Conservation (phyloP, 2,888 invertebrate genomes). For the Disparrhopalites patrizii region DNA sequence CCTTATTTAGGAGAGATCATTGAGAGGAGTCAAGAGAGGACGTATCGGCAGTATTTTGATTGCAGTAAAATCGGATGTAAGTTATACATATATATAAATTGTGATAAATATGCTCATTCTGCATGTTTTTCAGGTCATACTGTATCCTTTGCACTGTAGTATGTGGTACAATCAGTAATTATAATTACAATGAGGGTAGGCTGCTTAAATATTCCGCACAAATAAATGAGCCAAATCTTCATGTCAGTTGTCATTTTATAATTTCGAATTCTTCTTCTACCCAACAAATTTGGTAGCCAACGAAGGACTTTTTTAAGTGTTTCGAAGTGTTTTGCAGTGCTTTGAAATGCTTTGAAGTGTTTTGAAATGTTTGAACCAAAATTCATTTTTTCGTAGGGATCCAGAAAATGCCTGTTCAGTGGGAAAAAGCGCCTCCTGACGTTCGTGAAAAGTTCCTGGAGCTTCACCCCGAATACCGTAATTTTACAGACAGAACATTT, state of each 20-base stretch:
- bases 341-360: background rate
- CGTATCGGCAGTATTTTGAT: constrained; percentile 81
- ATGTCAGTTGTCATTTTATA: no score
- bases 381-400: constrained; percentile 61
- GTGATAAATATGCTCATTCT: no score
- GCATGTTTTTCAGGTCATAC: background rate
- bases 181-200: no score
- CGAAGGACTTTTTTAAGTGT: no score
- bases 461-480: constrained; percentile 68
- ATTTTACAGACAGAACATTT: constrained; percentile 52
- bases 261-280: no score
- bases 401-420: constrained; percentile 76
- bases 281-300: no score
- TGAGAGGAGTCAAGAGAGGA: constrained; percentile 85
- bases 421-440: constrained; percentile 69
- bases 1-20: constrained; percentile 90
- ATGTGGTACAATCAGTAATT: no score
- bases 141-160: no score
- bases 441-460: constrained; percentile 71
- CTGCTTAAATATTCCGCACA: no score
- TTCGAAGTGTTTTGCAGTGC: constrained; percentile 1
- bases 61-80: constrained; percentile 88
- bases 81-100: no score
- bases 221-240: no score
- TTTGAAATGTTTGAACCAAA: background rate